Evolutionary conservation across 2,797 vertebrate species (phyloP).

Genomic region (Streptopelia turtur): DNA sequence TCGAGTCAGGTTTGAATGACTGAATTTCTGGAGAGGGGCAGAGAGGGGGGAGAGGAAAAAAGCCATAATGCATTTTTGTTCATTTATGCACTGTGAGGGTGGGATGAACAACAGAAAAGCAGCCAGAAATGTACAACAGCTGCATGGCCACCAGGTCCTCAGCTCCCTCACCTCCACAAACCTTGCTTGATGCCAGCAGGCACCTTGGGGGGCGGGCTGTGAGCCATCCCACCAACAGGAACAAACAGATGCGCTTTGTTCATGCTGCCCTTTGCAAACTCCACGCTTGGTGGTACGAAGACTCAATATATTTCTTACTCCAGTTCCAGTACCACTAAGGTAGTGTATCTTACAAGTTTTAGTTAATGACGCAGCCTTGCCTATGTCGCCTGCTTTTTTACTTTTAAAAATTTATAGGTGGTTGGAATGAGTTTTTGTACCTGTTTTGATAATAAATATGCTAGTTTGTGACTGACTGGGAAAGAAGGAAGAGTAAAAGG

Average conservation of each 20-base stretch:
- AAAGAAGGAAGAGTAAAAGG: not conserved
- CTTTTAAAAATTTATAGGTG: not conserved
- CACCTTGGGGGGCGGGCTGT: not conserved
- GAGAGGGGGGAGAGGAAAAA: not conserved
- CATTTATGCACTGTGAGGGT: not conserved
- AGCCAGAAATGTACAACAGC: not conserved
- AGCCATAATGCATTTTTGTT: not conserved
- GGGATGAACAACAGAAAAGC: not conserved
- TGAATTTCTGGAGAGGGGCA: not conserved
- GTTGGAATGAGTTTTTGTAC: not conserved
- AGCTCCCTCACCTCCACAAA: not conserved
- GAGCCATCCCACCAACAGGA: not conserved
- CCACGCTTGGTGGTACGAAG: not conserved
- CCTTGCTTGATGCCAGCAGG: not conserved
- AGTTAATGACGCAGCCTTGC: not conserved
- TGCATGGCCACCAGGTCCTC: not conserved
- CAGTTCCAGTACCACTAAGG: not conserved
- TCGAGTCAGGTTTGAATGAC: not conserved
- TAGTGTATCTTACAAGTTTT: not conserved
- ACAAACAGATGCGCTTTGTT: not conserved
- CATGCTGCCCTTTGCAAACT: not conserved
- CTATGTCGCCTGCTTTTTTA: not conserved
- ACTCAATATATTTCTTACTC: not conserved
- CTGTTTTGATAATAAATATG: not conserved
- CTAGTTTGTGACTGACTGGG: not conserved